Evolutionary conservation across 2,888 invertebrate genomes (phyloP).

Genomic region (Pandemis heparana): DNA sequence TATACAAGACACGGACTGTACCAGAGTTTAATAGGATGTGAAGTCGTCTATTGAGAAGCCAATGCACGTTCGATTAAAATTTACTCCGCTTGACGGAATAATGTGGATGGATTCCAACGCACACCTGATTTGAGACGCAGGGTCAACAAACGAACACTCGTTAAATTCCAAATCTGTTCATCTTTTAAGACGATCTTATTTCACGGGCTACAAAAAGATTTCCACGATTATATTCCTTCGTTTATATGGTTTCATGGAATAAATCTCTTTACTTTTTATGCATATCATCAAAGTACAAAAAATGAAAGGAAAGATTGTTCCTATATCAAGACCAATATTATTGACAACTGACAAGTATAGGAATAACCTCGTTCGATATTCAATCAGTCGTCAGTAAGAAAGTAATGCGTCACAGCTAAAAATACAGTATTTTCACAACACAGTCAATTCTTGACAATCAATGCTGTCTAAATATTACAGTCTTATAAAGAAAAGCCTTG

Average conservation of each 20-base stretch:
- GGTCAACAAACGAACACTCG: conserved; percentile 37
- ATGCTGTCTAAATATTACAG: neutral
- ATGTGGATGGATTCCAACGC: conserved; percentile 29
- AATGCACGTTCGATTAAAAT: conserved; percentile 29
- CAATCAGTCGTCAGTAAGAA: neutral
- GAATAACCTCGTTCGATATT: neutral
- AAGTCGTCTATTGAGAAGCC: conserved; percentile 18
- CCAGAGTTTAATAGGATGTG: neutral
- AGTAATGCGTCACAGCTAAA: neutral
- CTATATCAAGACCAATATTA: too few species aligned
- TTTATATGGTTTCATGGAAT: neutral
- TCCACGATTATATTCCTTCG: neutral
- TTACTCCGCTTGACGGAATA: conserved; percentile 20
- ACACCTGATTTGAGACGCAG: neutral
- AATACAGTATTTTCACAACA: too few species aligned
- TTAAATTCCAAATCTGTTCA: conserved; percentile 26
- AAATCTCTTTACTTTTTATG: neutral
- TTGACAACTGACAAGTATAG: too few species aligned
- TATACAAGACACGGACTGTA: too few species aligned
- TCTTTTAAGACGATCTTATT: conserved; percentile 7
- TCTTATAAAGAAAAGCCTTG: neutral
- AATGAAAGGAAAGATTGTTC: neutral
- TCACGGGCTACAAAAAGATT: neutral
- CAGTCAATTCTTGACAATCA: neutral
- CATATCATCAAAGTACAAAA: neutral